Base-by-base conservation (phyloP, 2,888 invertebrate species). In the Hemaris fuciformis region DNA sequence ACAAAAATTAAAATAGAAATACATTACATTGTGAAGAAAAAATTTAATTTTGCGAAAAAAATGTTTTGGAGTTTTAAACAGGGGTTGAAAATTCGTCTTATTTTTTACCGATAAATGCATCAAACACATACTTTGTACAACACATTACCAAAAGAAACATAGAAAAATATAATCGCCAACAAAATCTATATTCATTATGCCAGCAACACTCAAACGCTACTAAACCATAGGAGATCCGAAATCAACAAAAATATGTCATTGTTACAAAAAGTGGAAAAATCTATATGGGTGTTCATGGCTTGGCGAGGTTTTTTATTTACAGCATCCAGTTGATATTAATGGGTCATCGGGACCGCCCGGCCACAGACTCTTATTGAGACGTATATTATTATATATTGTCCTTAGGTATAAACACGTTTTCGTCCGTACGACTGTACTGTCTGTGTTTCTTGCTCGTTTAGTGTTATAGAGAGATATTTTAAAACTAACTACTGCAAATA, bases 351-450 rank as follows among this genome's bases (percentile, higher is more conserved):
- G 70, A 73, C 67, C 45, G 65, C 75, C 72, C 74, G 73, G 74
- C 72, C 73, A 66, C 66, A 68, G 66, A 64, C 66, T 80, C 81
- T 81, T 85, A 83, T 84, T 85, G 78, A 84, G 84, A 84, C 71
- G 73, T 73, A 67, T 68, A 74, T 79, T 80, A 69, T 74, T 66
- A 62, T 64, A 60, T 70, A 66, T 60, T 71, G 64, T 65, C 53
- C 53, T 31, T 53, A 53, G 15, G 53, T 31, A 53, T 31, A 31
- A 27, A 53, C 31, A 53, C 27, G 31, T 53, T 53, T n/a, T 31
- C 31, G 53, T 31, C 18, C 27, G 18, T 38, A 8, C 18, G 8
- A 15, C 10, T 18, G 18, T 3, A 53, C 53, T 53, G 31, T 53
- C 27, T 53, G 53, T 15, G 20, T 8, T 25, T n/a, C 15, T 48